A percentile compares a stretch with the other conserved stretches of the same genome.
These are phyloP conservation scores for Drosophila helvetica DNA, from an alignment of 2,888 invertebrate species.

Conservation along the genomic window DNA sequence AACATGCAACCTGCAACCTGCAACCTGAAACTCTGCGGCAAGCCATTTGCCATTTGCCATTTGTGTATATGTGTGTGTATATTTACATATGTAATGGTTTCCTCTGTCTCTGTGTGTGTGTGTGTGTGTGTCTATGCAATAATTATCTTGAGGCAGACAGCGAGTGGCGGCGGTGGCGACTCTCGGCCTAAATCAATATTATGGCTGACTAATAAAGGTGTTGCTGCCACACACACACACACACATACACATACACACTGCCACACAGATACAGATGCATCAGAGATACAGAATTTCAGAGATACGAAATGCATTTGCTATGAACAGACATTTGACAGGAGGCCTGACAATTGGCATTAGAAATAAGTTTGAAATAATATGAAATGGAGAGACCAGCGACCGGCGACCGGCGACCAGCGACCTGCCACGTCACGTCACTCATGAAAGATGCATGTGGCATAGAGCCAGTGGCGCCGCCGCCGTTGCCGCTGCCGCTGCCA, in stretches of 20 bases:
- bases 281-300: constrained; percentile 5
- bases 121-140: constrained; percentile 3
- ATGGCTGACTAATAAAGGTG: constrained; percentile 61
- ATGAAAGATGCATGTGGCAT: constrained; percentile 20
- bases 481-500: too few species aligned
- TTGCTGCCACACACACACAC: constrained; percentile 40
- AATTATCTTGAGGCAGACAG: constrained; percentile 50
- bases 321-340: constrained; percentile 40
- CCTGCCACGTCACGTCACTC: background rate
- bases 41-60: background rate
- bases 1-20: background rate
- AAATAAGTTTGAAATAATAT: constrained; percentile 44
- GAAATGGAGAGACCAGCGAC: constrained; percentile 10
- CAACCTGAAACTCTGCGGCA: background rate
- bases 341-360: constrained; percentile 35
- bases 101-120: constrained; percentile 8
- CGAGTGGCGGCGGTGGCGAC: constrained; percentile 12
- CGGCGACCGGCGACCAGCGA: background rate
- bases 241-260: constrained; percentile 1
- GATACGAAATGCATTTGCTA: constrained; percentile 28
- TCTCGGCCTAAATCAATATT: constrained; percentile 76
- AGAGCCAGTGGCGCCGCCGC: background rate
- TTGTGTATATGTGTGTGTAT: constrained; percentile 7
- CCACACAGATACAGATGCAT: constrained; percentile 22
- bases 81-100: constrained; percentile 47